Evolutionary conservation across 2,888 invertebrate genomes (phyloP).

Genomic region (Ophraella communa): DNA sequence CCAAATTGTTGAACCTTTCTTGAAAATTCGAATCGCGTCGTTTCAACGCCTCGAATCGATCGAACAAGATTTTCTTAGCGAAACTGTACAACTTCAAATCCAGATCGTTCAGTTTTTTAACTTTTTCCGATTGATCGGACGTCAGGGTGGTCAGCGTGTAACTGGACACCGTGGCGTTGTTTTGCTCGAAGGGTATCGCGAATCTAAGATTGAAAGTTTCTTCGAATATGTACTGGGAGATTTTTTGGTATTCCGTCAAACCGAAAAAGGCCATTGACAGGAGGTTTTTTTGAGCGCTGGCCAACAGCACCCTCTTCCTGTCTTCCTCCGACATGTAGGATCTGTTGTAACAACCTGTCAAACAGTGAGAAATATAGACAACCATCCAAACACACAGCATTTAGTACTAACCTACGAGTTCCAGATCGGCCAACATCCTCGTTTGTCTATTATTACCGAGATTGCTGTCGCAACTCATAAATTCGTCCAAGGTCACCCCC

Average conservation of each 20-base stretch:
- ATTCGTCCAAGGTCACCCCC: conserved; percentile 88
- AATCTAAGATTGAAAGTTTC: conserved; percentile 91
- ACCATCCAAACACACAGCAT: not conserved
- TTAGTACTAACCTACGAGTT: conserved; percentile 70
- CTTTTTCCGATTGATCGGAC: conserved; percentile 74
- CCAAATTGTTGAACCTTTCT: conserved; percentile 78
- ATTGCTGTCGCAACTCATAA: conserved; percentile 90
- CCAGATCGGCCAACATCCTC: conserved; percentile 95
- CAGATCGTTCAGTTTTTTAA: conserved; percentile 82
- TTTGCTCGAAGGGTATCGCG: conserved; percentile 89
- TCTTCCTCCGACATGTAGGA: conserved; percentile 76
- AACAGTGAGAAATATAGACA: not conserved
- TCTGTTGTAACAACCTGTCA: conserved; percentile 84
- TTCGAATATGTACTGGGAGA: conserved; percentile 91
- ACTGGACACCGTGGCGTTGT: conserved; percentile 88
- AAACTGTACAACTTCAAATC: conserved; percentile 94
- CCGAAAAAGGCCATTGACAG: conserved; percentile 97
- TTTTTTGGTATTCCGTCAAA: conserved; percentile 93
- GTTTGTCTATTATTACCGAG: conserved; percentile 97
- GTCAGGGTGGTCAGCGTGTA: conserved; percentile 80
- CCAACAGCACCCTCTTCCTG: conserved; percentile 84
- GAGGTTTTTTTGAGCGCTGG: conserved; percentile 94
- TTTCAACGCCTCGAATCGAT: conserved; percentile 82
- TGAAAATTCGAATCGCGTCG: conserved; percentile 82
- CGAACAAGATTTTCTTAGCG: conserved; percentile 86